Base-by-base conservation (phyloP, 2,888 invertebrate genomes). In the Leptinotarsa peninsularis region DNA sequence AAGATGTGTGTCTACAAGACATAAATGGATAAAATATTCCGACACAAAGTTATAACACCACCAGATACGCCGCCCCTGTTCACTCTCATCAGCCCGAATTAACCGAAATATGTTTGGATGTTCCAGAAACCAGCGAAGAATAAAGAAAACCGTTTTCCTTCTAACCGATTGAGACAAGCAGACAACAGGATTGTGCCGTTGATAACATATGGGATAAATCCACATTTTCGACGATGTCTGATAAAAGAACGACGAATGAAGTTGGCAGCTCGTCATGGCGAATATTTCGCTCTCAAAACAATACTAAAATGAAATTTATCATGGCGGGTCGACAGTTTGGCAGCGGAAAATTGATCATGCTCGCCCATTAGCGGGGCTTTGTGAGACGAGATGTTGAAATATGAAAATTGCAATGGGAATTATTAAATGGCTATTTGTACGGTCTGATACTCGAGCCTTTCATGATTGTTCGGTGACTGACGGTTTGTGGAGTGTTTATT, bases 261-360 rank as follows among this genome's bases (percentile, higher is more conserved):
- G 82, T 83, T 84, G 85, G 83, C 85, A 85, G 84, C 79, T 84
- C 84, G 85, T 84, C 85, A 83, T 83, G 83, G 81, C 84, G 82
- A 82, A 84, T 84, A 83, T 85, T 84, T 82, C 84, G 83, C 83
- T 84, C 81, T 77, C 82, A 83, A 83, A 84, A 85, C 84, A 85
- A 84, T 83, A 83, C 83, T 78, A 80, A 81, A 84, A 83, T 83
- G 83, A 83, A 84, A 85, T 86, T 85, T 85, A 85, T 85, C 84
- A 84, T 81, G 81, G 80, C 82, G 76, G 78, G 82, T 81, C 80
- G 84, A 83, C 83, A 83, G 83, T 83, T 85, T 84, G 84, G 83
- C 84, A 84, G 82, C 79, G 75, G 81, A 84, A 83, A 85, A 85
- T 84, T 85, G 84, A 85, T 85, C 83, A 80, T 79, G 80, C 78